phyloP scores from a whole-genome alignment of 2,888 invertebrate species.

The Eustalomyia histrio region DNA sequence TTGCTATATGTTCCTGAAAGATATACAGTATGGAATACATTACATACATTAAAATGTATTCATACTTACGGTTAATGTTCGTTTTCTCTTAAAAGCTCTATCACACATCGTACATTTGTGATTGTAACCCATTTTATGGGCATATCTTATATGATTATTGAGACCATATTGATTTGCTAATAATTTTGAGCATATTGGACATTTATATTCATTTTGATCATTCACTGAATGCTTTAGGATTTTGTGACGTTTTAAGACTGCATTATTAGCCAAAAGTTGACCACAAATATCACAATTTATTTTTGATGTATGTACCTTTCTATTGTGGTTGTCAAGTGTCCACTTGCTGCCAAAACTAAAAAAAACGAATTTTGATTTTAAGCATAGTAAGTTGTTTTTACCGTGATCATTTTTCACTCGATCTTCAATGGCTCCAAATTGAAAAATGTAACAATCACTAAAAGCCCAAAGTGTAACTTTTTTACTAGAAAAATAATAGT shows the following conservation, averaged over 20 bases:
- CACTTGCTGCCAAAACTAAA: conserved; percentile 72
- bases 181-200: conserved; percentile 17
- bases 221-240: not conserved
- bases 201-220: conserved; percentile 6
- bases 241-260: conserved; percentile 54
- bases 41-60: not conserved
- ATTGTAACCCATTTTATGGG: conserved; percentile 73
- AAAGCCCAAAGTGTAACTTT: too few relatives aligned
- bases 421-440: too few relatives aligned
- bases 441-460: too few relatives aligned
- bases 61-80: not conserved
- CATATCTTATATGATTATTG: conserved; percentile 76
- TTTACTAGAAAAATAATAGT: too few relatives aligned
- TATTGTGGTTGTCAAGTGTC: conserved; percentile 28
- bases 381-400: too few relatives aligned
- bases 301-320: conserved; percentile 68
- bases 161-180: conserved; percentile 76
- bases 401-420: too few relatives aligned
- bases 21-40: not conserved
- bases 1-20: conserved; percentile 70
- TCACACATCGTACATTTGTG: conserved; percentile 75
- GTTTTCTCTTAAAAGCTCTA: conserved; percentile 76
- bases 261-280: conserved; percentile 10
- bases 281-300: conserved; percentile 76
- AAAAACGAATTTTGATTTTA: conserved; percentile 67